Conservation (phyloP, 2,113 vertebrate species). For the Dicaeum eximium region DNA sequence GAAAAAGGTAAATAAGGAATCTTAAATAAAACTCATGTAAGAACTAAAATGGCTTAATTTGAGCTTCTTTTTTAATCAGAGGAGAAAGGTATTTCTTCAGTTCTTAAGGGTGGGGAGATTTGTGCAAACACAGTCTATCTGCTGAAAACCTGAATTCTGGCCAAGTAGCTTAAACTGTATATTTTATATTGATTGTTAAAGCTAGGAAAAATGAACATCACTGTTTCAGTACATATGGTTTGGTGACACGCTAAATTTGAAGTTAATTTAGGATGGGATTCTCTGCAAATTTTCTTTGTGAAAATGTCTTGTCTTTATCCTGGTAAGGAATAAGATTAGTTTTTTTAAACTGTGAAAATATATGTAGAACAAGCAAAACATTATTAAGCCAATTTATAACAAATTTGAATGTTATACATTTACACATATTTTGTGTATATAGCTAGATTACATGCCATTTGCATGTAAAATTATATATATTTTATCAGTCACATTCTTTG, state of each 20-base stretch:
- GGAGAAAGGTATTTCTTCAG: background rate
- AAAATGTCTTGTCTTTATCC: background rate
- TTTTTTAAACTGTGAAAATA: background rate
- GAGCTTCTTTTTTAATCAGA: background rate
- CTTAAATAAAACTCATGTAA: background rate
- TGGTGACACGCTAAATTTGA: background rate
- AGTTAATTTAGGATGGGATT: background rate
- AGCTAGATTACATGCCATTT: background rate
- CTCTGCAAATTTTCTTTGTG: background rate
- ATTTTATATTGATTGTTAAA: background rate
- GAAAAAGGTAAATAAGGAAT: background rate
- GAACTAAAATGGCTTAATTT: background rate
- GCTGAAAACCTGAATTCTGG: background rate
- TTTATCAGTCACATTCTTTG: background rate
- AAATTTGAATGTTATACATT: background rate
- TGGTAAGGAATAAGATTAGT: background rate
- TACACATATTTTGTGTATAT: background rate
- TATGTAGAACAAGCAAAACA: background rate
- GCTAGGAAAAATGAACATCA: rapidly evolving
- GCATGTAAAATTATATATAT: background rate
- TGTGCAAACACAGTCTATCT: background rate
- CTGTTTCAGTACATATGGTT: background rate
- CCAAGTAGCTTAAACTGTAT: background rate
- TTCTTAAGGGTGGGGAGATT: background rate
- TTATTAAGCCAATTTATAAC: background rate